Base-by-base conservation (phyloP, 2,888 invertebrate species). In the Campoletis raptor region DNA sequence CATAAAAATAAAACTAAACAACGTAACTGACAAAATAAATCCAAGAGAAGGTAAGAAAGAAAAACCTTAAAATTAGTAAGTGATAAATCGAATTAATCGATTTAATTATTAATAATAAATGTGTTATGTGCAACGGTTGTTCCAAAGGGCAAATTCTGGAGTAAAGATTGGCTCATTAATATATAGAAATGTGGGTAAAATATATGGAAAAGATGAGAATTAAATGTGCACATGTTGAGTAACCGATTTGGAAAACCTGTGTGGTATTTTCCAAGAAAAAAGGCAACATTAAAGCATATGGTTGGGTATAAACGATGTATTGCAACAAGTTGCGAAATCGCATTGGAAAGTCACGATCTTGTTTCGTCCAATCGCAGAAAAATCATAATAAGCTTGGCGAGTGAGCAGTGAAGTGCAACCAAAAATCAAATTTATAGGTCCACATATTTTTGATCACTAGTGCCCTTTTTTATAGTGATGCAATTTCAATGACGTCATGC, bases 401-500 rank as follows among this genome's bases (percentile, higher is more conserved):
- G 45, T 72, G 72, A 54, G 42, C 84, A 84, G 24, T 76, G 37
- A 37, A 76, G 54, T 57, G 54, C 24, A 82, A 81, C 54, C 10
- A 24, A 74, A 74, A 45, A n/a, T 42, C 40, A 77, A 86, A 83
- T 78, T 83, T 61, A 21, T 57, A n/a, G 36, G 72, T 67, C 30
- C 40, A 37, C 61, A 24, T 40, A 40, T 86, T 78, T 74, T 42
- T n/a, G 15, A 45, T 15, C 52, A 30, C 15, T 78, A 54, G 73
- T 66, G 66, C 77, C 76, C 76, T 66, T 76, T 81, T 81, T 54
- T 30, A 30, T 61, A 30, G 70, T 85, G 85, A 85, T 52, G 87
- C 74, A 85, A 87, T 78, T 74, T 4, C 40, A 42, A 52, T 85
- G 87, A 87, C 85, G 87, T 87, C 87, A 87, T 54, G 40, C 15